These are phyloP conservation scores for Ganaspis brasiliensis DNA, from an alignment of 2,888 invertebrate species.

Conservation along the genomic window DNA sequence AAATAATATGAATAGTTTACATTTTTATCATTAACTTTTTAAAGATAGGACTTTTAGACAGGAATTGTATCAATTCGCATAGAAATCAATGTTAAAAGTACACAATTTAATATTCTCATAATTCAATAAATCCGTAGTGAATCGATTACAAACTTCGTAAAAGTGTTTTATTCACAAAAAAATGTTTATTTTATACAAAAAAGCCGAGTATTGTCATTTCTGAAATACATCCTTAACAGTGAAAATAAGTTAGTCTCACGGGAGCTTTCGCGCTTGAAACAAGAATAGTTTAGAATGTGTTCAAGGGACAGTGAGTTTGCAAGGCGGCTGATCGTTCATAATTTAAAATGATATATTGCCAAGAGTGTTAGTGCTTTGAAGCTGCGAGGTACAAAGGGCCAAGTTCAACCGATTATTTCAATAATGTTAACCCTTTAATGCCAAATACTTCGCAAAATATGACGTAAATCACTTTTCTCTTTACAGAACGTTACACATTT, in stretches of 20 bases:
- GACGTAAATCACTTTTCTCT: slow-evolving; percentile 18
- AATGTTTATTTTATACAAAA: not conserved
- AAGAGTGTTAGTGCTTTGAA: slow-evolving; percentile 38
- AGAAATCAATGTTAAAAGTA: no score
- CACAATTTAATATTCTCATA: no score
- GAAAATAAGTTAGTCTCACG: slow-evolving; percentile 10
- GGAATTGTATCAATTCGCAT: no score
- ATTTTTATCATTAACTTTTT: no score
- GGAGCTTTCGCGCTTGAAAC: slow-evolving; percentile 31
- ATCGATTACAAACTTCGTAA: no score
- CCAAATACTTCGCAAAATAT: slow-evolving; percentile 9
- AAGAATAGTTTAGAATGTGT: slow-evolving; percentile 40
- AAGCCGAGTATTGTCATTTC: no score
- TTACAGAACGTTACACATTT: not conserved
- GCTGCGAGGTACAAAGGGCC: slow-evolving; percentile 32
- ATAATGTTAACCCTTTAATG: slow-evolving; percentile 41
- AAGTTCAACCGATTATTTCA: slow-evolving; percentile 44
- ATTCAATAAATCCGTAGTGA: no score
- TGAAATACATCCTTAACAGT: no score
- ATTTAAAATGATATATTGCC: slow-evolving; percentile 41
- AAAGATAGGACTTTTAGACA: no score
- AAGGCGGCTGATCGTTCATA: slow-evolving; percentile 41
- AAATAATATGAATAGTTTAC: no score
- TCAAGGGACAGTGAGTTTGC: slow-evolving; percentile 33
- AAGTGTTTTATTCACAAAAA: not conserved